These are phyloP conservation scores for Psittacula derbiana DNA, from an alignment of 2,797 vertebrate species.

Conservation along the genomic window DNA sequence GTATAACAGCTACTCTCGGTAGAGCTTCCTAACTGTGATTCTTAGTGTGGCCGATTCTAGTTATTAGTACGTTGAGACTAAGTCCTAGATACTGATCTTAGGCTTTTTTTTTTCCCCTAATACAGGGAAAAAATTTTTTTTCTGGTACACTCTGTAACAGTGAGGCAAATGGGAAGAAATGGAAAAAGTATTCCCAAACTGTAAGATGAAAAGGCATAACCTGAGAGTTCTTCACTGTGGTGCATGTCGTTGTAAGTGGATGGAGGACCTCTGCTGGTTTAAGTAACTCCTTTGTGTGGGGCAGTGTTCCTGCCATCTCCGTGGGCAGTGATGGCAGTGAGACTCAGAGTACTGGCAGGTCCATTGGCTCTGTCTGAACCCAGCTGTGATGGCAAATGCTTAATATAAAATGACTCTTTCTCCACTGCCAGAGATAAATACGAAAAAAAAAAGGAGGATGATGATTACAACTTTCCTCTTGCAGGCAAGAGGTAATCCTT, in stretches of 20 bases:
- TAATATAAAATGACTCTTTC: not conserved
- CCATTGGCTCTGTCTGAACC: not conserved
- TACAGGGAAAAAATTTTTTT: not conserved
- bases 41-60: fast-evolving
- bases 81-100: not conserved
- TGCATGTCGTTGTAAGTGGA: fast-evolving
- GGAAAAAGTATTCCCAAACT: not conserved
- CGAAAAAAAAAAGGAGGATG: not conserved
- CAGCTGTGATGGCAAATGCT: not conserved
- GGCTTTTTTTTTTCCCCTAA: fast-evolving
- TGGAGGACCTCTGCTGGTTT: not conserved
- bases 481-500: not conserved
- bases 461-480: not conserved
- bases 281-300: fast-evolving
- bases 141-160: not conserved
- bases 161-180: not conserved
- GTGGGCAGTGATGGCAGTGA: not conserved
- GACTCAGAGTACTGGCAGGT: not conserved
- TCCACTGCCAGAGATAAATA: not conserved
- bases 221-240: not conserved
- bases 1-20: not conserved
- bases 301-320: fast-evolving
- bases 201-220: not conserved
- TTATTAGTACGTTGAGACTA: not conserved
- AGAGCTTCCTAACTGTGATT: not conserved